Conservation (phyloP, 2,797 vertebrate species). For the Anabas testudineus region DNA sequence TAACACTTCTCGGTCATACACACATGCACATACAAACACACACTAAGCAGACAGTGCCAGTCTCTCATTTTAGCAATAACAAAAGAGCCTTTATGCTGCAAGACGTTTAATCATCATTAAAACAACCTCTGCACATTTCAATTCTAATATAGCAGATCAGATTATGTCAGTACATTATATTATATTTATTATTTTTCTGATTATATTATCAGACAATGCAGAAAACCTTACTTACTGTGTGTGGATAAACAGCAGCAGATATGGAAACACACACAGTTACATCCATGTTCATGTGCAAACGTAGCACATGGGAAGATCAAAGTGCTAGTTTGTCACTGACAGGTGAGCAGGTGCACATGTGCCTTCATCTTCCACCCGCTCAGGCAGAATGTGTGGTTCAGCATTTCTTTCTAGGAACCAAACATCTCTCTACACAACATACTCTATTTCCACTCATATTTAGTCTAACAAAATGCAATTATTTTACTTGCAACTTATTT, state of each 20-base stretch:
- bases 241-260: background rate
- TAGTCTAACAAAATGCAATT: background rate
- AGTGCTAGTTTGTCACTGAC: slow-evolving; percentile 26
- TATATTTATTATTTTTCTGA: too few species aligned
- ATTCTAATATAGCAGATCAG: slow-evolving; percentile 8
- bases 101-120: slow-evolving; percentile 19
- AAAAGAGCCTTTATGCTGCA: slow-evolving; percentile 62
- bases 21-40: slow-evolving; percentile 51
- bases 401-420: background rate
- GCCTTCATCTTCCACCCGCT: slow-evolving; percentile 52
- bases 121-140: slow-evolving; percentile 12
- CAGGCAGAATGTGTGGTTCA: background rate
- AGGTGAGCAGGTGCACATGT: slow-evolving; percentile 46
- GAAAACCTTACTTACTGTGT: background rate
- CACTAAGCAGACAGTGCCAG: slow-evolving; percentile 60
- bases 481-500: too few species aligned
- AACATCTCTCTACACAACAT: too few species aligned
- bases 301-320: slow-evolving; percentile 30
- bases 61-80: slow-evolving; percentile 54
- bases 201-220: background rate
- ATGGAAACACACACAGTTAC: background rate
- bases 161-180: too few species aligned
- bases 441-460: background rate
- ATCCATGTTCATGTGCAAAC: slow-evolving; percentile 12
- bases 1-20: slow-evolving; percentile 47